phyloP scores from a whole-genome alignment of 1,140 invertebrate genomes.

The Drosophila nikananu region DNA sequence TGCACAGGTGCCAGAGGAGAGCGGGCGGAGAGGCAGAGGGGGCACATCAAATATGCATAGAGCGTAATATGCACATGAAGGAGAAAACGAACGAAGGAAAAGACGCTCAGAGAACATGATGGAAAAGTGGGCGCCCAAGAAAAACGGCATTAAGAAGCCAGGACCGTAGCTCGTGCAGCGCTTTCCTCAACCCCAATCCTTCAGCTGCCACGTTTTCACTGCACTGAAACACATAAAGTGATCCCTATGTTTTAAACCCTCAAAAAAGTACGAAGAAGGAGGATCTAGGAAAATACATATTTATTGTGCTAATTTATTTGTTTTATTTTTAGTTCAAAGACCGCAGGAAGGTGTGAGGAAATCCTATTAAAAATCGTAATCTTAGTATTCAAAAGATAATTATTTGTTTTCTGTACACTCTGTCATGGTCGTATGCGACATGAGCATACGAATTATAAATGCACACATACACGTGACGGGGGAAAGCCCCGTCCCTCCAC shows the following conservation, averaged over 20 bases:
- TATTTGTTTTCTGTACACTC: constrained; percentile 16
- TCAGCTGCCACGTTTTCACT: not conserved
- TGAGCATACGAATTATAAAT: constrained; percentile 75
- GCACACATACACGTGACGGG: constrained; percentile 39
- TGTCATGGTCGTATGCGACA: constrained; percentile 50
- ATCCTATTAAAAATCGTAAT: not conserved
- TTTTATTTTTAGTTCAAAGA: not conserved
- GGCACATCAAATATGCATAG: constrained; percentile 73
- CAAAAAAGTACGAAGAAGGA: not conserved
- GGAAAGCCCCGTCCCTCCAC: constrained; percentile 8
- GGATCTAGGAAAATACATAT: not conserved
- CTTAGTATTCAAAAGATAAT: not conserved
- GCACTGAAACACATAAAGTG: constrained; percentile 14
- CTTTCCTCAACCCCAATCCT: constrained; percentile 8
- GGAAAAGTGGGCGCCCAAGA: constrained; percentile 48
- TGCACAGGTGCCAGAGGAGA: constrained; percentile 30
- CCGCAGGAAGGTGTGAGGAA: too few relatives aligned
- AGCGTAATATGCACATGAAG: constrained; percentile 72
- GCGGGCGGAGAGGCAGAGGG: not conserved
- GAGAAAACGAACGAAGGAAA: constrained; percentile 47
- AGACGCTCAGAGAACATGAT: constrained; percentile 43
- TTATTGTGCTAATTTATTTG: too few relatives aligned
- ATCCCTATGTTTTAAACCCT: not conserved
- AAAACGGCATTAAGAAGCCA: constrained; percentile 71
- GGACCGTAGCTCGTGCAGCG: constrained; percentile 43